Conservation (phyloP, 2,888 invertebrate genomes). For the Mimumesa dahlbomi region DNA sequence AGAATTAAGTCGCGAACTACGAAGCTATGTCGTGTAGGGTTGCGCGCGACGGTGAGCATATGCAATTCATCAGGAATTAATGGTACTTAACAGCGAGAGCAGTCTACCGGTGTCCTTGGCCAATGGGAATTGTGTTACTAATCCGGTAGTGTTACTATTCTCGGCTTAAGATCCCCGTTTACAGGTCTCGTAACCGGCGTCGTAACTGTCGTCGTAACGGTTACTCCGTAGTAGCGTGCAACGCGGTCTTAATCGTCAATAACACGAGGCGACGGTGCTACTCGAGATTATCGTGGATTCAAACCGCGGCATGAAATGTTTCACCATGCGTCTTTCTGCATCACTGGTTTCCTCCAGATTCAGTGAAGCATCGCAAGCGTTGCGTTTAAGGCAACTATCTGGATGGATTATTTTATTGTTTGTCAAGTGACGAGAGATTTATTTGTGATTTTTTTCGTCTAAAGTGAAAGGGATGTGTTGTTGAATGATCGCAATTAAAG, state of each 20-base stretch:
- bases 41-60: not conserved
- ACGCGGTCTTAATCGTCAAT: constrained; percentile 58
- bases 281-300: constrained; percentile 27
- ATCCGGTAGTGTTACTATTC: constrained; percentile 39
- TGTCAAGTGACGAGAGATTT: too few relatives aligned
- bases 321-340: constrained; percentile 22
- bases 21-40: constrained; percentile 43
- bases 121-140: constrained; percentile 38
- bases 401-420: too few relatives aligned
- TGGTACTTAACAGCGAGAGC: constrained; percentile 15
- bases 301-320: constrained; percentile 5
- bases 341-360: constrained; percentile 15
- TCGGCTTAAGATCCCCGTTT: constrained; percentile 52
- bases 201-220: constrained; percentile 57
- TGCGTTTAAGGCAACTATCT: not conserved
- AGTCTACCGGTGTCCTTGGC: constrained; percentile 27
- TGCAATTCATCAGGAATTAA: constrained; percentile 28
- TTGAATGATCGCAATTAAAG: too few relatives aligned
- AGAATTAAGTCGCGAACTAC: constrained; percentile 18
- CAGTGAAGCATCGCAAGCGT: not conserved
- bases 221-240: constrained; percentile 46
- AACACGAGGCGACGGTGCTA: constrained; percentile 36
- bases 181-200: constrained; percentile 52
- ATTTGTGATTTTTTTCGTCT: too few relatives aligned
- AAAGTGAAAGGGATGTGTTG: too few relatives aligned